Percentiles rank a stretch among this genome's conserved stretches.
These are phyloP conservation scores for Leucophenga varia DNA, from an alignment of 1,140 invertebrate genomes.

Conservation along the genomic window DNA sequence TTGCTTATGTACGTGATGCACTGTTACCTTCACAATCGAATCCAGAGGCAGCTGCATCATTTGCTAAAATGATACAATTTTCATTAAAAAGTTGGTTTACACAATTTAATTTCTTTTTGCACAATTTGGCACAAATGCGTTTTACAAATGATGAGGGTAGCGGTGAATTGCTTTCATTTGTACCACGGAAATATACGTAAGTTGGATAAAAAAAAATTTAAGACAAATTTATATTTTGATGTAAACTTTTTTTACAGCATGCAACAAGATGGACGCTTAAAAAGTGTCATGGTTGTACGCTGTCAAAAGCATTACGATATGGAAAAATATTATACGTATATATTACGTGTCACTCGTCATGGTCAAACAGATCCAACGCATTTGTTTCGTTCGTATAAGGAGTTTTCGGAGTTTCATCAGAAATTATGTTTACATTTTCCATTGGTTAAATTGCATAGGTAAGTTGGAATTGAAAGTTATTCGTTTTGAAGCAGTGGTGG, in stretches of 20 bases:
- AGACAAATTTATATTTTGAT: not conserved
- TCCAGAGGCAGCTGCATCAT: conserved; percentile 90
- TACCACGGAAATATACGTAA: conserved; percentile 91
- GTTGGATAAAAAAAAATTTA: conserved; percentile 37
- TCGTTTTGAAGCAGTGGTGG: no score
- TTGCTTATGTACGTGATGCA: conserved; percentile 88
- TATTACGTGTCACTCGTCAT: conserved; percentile 82
- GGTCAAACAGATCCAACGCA: conserved; percentile 81
- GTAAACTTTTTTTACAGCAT: conserved; percentile 67
- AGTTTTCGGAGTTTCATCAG: conserved; percentile 95
- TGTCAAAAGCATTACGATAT: conserved; percentile 96
- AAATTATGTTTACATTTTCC: conserved; percentile 93
- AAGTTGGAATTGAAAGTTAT: no score
- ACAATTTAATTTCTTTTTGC: conserved; percentile 96
- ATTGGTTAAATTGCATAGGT: conserved; percentile 82
- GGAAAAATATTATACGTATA: conserved; percentile 98
- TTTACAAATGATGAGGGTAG: conserved; percentile 84
- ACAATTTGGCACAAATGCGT: conserved; percentile 92
- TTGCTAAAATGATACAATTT: conserved; percentile 89
- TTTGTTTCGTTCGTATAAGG: conserved; percentile 91
- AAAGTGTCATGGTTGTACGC: conserved; percentile 80
- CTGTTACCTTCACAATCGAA: conserved; percentile 87
- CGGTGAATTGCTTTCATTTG: conserved; percentile 86
- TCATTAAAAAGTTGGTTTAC: conserved; percentile 87
- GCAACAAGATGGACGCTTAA: conserved; percentile 86